These are phyloP conservation scores for Tor tambroides DNA, from an alignment of 2,113 vertebrate species.

Conservation along the genomic window DNA sequence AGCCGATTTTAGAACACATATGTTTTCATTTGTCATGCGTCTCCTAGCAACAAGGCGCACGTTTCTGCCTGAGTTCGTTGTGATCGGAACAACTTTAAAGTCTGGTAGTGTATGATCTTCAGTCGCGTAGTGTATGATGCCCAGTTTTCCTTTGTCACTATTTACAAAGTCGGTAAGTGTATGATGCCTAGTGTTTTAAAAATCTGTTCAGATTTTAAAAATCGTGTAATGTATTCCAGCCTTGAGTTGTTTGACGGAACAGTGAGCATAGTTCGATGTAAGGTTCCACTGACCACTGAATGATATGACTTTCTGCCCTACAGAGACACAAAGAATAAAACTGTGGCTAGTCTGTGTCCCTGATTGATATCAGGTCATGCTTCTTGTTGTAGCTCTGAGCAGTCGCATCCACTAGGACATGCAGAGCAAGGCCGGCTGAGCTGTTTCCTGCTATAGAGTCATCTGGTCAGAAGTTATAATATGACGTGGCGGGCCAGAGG, in stretches of 20 bases:
- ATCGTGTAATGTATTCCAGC: too few species aligned
- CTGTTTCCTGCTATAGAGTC: conserved; percentile 32
- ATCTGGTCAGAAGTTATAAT: conserved; percentile 24
- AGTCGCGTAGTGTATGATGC: too few species aligned
- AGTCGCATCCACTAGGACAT: conserved; percentile 6
- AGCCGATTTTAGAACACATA: too few species aligned
- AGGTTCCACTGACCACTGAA: neutral
- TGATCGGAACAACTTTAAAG: too few species aligned
- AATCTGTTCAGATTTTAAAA: too few species aligned
- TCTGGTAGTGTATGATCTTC: too few species aligned
- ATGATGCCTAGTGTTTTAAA: too few species aligned
- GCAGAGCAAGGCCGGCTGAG: conserved; percentile 1
- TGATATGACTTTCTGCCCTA: neutral
- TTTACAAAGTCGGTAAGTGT: too few species aligned
- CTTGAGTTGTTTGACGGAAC: neutral
- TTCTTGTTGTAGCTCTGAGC: conserved; percentile 67
- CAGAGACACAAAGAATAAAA: neutral
- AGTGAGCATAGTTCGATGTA: neutral
- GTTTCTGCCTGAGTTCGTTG: too few species aligned
- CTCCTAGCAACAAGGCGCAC: too few species aligned
- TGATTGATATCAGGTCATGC: conserved; percentile 19
- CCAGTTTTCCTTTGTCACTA: too few species aligned
- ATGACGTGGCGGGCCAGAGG: conserved; percentile 26
- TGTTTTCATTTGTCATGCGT: too few species aligned
- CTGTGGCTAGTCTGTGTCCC: neutral